phyloP scores from a whole-genome alignment of 2,113 vertebrate species.

The Sprattus sprattus region DNA sequence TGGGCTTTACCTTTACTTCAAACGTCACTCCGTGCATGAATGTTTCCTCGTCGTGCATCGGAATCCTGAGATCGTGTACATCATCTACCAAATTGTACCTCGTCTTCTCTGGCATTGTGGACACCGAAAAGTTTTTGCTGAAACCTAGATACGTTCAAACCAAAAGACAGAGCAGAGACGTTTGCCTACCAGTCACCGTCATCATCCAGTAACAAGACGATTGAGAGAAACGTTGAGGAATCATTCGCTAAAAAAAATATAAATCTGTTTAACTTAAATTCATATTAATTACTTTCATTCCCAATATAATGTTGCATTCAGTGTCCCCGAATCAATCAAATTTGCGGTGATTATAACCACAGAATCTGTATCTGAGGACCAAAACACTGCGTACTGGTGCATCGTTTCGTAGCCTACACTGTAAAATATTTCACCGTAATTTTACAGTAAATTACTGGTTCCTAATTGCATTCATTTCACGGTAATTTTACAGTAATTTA shows the following conservation, averaged over 20 bases:
- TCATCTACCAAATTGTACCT: slow-evolving; percentile 96
- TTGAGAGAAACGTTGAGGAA: neutral
- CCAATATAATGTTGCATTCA: neutral
- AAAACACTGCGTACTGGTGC: neutral
- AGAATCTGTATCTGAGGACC: neutral
- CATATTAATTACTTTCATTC: neutral
- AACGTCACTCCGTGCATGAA: slow-evolving; percentile 92
- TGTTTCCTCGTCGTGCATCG: slow-evolving; percentile 91
- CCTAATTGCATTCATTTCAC: too few relatives aligned
- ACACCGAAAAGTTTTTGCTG: neutral
- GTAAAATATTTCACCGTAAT: too few relatives aligned
- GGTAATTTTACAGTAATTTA: too few relatives aligned
- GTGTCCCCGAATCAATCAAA: neutral
- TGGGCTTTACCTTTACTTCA: slow-evolving; percentile 96
- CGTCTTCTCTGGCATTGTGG: slow-evolving; percentile 84
- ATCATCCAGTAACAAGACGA: neutral
- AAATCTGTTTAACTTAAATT: neutral
- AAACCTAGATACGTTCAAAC: neutral
- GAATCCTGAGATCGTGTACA: slow-evolving; percentile 85
- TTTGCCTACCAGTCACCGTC: neutral
- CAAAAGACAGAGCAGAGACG: neutral
- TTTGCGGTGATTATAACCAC: neutral
- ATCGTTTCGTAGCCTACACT: too few relatives aligned
- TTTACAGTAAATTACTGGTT: too few relatives aligned
- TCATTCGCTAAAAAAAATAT: neutral